Percentiles rank a stretch among this genome's conserved stretches.
Evolutionary conservation across 2,113 vertebrate species (phyloP).

Genomic region (Coptodon bakossiorum): DNA sequence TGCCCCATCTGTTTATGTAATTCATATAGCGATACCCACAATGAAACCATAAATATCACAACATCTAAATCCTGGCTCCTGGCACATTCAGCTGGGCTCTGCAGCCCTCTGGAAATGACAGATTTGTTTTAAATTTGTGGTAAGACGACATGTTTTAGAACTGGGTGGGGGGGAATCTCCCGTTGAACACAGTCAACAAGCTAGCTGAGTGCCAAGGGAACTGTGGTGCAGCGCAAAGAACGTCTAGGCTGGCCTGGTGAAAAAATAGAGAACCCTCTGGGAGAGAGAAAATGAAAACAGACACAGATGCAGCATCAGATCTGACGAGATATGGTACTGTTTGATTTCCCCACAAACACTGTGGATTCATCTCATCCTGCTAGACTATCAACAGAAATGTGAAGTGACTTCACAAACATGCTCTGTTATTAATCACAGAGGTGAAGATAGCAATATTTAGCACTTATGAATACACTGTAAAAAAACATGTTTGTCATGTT

Average conservation of each 20-base stretch:
- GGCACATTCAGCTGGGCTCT: not conserved
- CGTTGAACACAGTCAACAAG: not conserved
- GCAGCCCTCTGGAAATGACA: not conserved
- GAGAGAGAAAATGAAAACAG: not conserved
- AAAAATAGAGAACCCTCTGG: constrained; percentile 18
- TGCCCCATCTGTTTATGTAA: not conserved
- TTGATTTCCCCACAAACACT: not conserved
- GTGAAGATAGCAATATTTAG: not conserved
- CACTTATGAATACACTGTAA: not conserved
- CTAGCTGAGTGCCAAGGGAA: not conserved
- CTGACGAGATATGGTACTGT: not conserved
- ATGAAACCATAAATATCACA: not conserved
- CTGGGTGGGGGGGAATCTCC: not conserved
- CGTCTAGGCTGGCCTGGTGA: not conserved
- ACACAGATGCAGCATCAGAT: constrained; percentile 7
- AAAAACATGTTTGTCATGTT: not conserved
- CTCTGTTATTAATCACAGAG: not conserved
- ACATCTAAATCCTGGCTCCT: not conserved
- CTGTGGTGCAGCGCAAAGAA: not conserved
- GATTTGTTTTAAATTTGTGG: not conserved
- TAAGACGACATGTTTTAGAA: not conserved
- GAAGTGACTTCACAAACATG: not conserved
- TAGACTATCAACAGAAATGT: not conserved
- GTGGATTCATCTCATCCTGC: not conserved
- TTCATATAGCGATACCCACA: not conserved